phyloP scores from a whole-genome alignment of 2,113 vertebrate species.

The Pelodiscus sinensis region DNA sequence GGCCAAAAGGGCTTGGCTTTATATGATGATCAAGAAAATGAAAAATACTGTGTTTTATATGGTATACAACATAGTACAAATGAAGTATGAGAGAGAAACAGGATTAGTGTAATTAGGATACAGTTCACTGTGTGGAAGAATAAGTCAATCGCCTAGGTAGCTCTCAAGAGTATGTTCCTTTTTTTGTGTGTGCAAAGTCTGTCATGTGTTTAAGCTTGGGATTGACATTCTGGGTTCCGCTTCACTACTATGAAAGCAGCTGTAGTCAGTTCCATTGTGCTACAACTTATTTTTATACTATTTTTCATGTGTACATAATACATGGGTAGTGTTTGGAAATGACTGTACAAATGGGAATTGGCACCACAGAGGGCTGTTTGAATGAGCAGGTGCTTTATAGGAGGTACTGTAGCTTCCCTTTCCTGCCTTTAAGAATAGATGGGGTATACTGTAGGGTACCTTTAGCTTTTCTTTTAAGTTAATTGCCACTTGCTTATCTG shows the following conservation, averaged over 20 bases:
- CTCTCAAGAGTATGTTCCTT: neutral
- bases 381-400: neutral
- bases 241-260: neutral
- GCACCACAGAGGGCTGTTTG: neutral
- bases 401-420: neutral
- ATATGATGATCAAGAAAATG: neutral
- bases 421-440: neutral
- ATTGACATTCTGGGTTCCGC: neutral
- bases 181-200: neutral
- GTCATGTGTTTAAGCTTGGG: neutral
- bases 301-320: neutral
- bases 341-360: neutral
- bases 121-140: neutral
- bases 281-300: neutral
- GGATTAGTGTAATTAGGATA: neutral
- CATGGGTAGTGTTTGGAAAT: accelerated
- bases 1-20: slow-evolving; percentile 14
- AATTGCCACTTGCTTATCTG: neutral
- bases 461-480: neutral
- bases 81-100: neutral
- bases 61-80: neutral
- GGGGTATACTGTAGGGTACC: neutral
- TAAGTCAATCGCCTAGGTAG: neutral
- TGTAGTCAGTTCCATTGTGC: neutral
- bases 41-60: neutral